These are phyloP conservation scores for Julus scandinavius DNA, from an alignment of 2,888 invertebrate species.

Conservation along the genomic window DNA sequence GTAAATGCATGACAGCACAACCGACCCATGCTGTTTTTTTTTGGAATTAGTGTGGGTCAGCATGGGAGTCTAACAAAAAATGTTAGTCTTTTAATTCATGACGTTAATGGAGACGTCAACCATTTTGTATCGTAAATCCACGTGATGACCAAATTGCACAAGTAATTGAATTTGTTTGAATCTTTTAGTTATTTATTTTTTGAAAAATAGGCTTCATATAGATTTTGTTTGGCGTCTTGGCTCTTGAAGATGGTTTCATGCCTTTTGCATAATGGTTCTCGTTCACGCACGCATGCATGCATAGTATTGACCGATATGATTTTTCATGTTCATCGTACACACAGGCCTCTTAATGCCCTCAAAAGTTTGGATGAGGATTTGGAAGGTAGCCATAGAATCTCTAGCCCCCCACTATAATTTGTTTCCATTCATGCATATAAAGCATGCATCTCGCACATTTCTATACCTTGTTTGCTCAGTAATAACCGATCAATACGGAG, in stretches of 20 bases:
- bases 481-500: conserved; percentile 6
- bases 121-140: too few species aligned
- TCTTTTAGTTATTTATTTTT: too few species aligned
- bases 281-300: neutral
- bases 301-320: neutral
- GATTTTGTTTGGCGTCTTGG: too few species aligned
- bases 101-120: too few species aligned
- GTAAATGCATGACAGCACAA: too few species aligned
- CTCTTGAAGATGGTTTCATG: neutral
- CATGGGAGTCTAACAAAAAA: too few species aligned
- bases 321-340: neutral
- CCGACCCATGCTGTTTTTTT: too few species aligned
- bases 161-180: too few species aligned
- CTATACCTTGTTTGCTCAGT: conserved; percentile 22
- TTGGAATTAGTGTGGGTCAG: too few species aligned
- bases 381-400: conserved; percentile 16
- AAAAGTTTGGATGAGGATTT: conserved; percentile 1
- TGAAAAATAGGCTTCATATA: too few species aligned
- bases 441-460: neutral
- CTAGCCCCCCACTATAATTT: neutral
- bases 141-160: too few species aligned
- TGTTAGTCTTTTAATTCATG: too few species aligned
- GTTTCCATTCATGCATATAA: conserved; percentile 27
- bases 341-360: neutral
- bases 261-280: neutral